Evolutionary conservation across 2,113 vertebrate species (phyloP).

Genomic region (Stictonetta naevosa): DNA sequence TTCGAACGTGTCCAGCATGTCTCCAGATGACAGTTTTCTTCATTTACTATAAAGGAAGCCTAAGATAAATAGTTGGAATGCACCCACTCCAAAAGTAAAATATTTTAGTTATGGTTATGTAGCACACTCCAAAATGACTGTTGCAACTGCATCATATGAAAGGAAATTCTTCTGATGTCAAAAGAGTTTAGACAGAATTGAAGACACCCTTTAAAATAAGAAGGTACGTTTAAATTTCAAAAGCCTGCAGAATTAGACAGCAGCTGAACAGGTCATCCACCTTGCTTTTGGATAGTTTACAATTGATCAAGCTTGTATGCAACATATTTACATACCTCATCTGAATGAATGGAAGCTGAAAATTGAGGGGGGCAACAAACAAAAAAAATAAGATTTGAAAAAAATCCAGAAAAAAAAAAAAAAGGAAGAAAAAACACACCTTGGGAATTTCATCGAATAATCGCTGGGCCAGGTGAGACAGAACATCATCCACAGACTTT

Average conservation of each 20-base stretch:
- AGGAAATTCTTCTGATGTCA: too few relatives aligned
- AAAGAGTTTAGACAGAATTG: not conserved
- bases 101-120: not conserved
- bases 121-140: not conserved
- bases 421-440: conserved; percentile 68
- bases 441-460: conserved; percentile 93
- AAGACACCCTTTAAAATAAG: not conserved
- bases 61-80: not conserved
- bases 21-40: not conserved
- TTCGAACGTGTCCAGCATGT: not conserved
- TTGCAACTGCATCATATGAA: not conserved
- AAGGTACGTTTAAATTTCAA: not conserved
- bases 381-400: not conserved
- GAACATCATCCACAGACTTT: conserved; percentile 89
- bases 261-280: not conserved
- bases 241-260: not conserved
- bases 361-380: not conserved
- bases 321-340: not conserved
- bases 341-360: not conserved
- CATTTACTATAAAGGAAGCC: not conserved
- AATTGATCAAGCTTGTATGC: not conserved
- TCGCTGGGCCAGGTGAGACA: conserved; percentile 93
- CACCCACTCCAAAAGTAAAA: not conserved
- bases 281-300: not conserved
- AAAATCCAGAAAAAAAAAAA: not conserved